Percentiles rank a stretch among this genome's conserved stretches.
phyloP scores from a whole-genome alignment of 2,113 vertebrate genomes.

The Brevimyrus niger region DNA sequence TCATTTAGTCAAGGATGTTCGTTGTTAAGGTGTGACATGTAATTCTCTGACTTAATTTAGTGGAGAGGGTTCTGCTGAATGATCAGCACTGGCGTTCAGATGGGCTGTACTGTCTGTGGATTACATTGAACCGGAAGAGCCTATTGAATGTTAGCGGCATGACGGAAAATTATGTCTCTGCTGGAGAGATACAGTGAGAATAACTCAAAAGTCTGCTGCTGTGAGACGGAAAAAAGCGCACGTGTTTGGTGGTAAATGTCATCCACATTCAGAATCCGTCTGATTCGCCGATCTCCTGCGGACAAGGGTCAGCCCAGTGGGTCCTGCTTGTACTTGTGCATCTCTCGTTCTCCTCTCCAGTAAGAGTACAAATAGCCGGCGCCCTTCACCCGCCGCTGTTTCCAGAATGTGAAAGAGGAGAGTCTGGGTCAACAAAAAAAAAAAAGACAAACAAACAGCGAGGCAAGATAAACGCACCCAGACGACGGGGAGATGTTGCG shows the following conservation, averaged over 20 bases:
- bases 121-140: neutral
- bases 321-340: too few species aligned
- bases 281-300: neutral
- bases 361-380: neutral
- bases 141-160: neutral
- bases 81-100: neutral
- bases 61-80: neutral
- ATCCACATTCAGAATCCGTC: neutral
- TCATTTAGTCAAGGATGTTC: neutral
- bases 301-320: neutral
- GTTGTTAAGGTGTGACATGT: neutral
- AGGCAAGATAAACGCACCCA: neutral
- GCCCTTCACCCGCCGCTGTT: neutral
- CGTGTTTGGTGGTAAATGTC: constrained; percentile 6
- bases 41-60: neutral
- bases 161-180: neutral
- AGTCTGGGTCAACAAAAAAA: neutral
- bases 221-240: neutral
- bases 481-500: neutral
- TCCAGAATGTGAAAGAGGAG: neutral
- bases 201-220: neutral
- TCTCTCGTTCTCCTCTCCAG: neutral
- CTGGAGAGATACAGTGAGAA: neutral
- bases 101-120: neutral
- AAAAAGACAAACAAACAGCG: neutral